Conservation (phyloP, 2,113 vertebrate genomes). For the Ranitomeya imitator region DNA sequence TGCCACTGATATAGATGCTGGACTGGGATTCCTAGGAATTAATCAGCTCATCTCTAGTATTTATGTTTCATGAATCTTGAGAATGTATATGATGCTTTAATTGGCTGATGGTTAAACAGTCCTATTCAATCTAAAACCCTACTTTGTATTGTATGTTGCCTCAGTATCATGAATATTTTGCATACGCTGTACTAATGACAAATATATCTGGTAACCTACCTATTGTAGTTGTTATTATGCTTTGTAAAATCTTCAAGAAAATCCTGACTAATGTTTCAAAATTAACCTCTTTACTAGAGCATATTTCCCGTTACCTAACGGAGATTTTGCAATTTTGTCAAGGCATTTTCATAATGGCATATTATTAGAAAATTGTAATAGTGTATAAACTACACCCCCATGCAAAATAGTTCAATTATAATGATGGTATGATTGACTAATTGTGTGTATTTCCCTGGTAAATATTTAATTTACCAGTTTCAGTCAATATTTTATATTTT, state of each 20-base stretch:
- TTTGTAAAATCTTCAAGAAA: neutral
- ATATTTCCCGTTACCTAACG: neutral
- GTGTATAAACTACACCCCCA: neutral
- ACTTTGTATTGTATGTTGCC: neutral
- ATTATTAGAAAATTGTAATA: neutral
- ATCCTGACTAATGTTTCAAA: neutral
- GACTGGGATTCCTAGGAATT: too few species aligned
- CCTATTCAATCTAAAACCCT: neutral
- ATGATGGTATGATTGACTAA: neutral
- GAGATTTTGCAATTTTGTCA: neutral
- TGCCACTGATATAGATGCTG: too few species aligned
- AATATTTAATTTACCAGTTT: constrained; percentile 11
- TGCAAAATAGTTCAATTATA: constrained; percentile 8
- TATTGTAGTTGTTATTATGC: neutral
- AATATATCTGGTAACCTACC: neutral
- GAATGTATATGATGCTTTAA: too few species aligned
- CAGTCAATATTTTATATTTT: constrained; percentile 1
- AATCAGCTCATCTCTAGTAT: too few species aligned
- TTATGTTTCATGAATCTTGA: too few species aligned
- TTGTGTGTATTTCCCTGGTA: neutral
- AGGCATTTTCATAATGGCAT: constrained; percentile 2
- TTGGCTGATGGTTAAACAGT: neutral
- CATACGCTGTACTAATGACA: neutral
- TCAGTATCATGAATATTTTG: neutral
- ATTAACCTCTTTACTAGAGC: neutral